These are phyloP conservation scores for Psococerastis gibbosa DNA, from an alignment of 2,888 invertebrate genomes.

Conservation along the genomic window DNA sequence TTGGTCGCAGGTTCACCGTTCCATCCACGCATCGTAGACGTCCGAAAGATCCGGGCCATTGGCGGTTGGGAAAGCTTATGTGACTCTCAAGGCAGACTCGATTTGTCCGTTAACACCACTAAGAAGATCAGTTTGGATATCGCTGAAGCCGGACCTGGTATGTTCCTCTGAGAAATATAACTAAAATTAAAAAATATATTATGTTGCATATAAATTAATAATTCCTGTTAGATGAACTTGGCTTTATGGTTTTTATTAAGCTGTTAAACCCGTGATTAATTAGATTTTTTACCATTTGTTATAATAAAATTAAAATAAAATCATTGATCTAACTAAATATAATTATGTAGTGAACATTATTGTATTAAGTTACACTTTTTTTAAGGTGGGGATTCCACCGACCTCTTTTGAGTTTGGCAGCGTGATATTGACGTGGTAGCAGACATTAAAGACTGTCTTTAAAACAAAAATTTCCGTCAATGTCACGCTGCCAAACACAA, in stretches of 20 bases:
- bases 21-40: slow-evolving; percentile 47
- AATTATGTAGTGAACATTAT: too few species aligned
- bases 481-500: too few species aligned
- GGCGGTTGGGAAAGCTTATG: slow-evolving; percentile 34
- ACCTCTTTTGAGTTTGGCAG: too few species aligned
- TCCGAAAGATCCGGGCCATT: slow-evolving; percentile 34
- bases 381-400: too few species aligned
- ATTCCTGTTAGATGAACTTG: neutral
- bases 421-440: too few species aligned
- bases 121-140: slow-evolving; percentile 73
- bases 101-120: slow-evolving; percentile 26
- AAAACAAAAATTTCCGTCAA: too few species aligned
- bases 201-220: too few species aligned
- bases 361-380: too few species aligned
- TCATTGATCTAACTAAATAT: neutral
- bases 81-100: slow-evolving; percentile 27
- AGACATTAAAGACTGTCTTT: too few species aligned
- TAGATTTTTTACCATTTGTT: neutral
- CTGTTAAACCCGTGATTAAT: neutral
- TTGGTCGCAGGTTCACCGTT: slow-evolving; percentile 61
- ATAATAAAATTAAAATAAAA: too few species aligned
- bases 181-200: too few species aligned
- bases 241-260: neutral
- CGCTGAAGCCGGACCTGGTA: slow-evolving; percentile 75
- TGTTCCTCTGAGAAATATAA: slow-evolving; percentile 5